Evolutionary conservation across 1,140 invertebrate genomes (phyloP).

Genomic region (Tachypleus tridentatus): DNA sequence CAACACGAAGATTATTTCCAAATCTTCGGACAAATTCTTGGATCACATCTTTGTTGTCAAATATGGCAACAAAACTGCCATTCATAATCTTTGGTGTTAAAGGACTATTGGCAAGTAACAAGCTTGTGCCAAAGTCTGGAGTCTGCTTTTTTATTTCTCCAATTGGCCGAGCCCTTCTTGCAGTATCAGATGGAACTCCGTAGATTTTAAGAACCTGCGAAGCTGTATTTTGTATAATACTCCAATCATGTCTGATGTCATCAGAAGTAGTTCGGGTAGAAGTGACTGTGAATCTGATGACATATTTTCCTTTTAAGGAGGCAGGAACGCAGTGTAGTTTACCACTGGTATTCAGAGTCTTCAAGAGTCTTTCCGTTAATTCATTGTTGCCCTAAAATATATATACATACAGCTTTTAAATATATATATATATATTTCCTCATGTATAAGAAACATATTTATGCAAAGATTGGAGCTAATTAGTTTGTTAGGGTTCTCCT

Average conservation of each 20-base stretch:
- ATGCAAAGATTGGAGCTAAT: too few species aligned
- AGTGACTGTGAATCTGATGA: slow-evolving; percentile 86
- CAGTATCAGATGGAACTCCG: slow-evolving; percentile 15
- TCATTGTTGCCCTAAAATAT: slow-evolving; percentile 37
- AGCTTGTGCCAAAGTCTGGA: slow-evolving; percentile 78
- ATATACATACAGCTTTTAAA: too few species aligned
- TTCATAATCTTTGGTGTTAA: slow-evolving; percentile 96
- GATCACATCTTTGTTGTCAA: slow-evolving; percentile 73
- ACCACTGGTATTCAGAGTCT: slow-evolving; percentile 42
- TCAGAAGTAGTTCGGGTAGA: slow-evolving; percentile 75
- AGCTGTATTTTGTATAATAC: slow-evolving; percentile 67
- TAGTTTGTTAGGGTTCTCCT: too few species aligned
- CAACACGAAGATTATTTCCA: slow-evolving; percentile 47
- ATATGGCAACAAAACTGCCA: slow-evolving; percentile 88
- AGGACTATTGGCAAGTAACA: slow-evolving; percentile 78
- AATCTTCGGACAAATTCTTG: slow-evolving; percentile 60
- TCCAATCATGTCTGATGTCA: slow-evolving; percentile 79
- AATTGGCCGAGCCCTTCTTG: slow-evolving; percentile 13
- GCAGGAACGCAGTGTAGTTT: slow-evolving; percentile 42
- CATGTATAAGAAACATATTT: too few species aligned
- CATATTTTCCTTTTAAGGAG: slow-evolving; percentile 56
- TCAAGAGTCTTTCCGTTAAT: slow-evolving; percentile 40
- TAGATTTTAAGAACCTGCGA: slow-evolving; percentile 44
- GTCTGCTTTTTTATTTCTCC: slow-evolving; percentile 59
- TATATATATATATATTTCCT: too few species aligned